Conservation (phyloP, 2,888 invertebrate species). For the Thereva unica region DNA sequence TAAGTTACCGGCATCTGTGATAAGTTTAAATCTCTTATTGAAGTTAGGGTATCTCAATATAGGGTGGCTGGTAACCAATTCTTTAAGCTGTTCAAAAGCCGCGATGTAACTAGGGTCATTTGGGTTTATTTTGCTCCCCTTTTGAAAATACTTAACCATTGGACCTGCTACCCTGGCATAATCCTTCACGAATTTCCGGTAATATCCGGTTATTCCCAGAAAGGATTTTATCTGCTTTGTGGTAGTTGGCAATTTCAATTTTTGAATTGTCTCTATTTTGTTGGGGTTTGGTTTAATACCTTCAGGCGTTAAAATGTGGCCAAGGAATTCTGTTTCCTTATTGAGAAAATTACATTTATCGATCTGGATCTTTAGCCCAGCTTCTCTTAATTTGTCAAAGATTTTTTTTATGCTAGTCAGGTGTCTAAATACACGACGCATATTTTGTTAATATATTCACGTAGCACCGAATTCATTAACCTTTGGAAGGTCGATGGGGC, state of each 20-base stretch:
- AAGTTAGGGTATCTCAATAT: conserved; percentile 21
- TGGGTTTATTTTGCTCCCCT: conserved; percentile 1
- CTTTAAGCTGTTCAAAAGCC: conserved; percentile 19
- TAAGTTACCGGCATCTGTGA: too few relatives aligned
- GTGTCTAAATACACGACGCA: too few relatives aligned
- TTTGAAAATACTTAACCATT: conserved; percentile 15
- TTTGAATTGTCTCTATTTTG: conserved; percentile 58
- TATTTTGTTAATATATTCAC: too few relatives aligned
- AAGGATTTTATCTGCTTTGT: conserved; percentile 20
- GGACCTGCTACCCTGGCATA: conserved; percentile 10
- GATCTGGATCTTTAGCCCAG: conserved; percentile 37
- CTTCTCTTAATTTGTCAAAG: conserved; percentile 34
- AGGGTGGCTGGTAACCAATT: conserved; percentile 5
- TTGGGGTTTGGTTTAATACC: conserved; percentile 46
- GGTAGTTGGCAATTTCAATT: conserved; percentile 58
- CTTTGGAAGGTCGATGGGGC: too few relatives aligned
- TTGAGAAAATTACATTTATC: conserved; percentile 44
- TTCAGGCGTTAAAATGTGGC: conserved; percentile 44
- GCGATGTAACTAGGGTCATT: conserved; percentile 17
- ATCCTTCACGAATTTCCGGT: conserved; percentile 18
- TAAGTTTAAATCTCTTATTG: conserved; percentile 21
- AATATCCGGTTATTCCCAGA: conserved; percentile 12
- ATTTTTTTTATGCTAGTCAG: conserved; percentile 32
- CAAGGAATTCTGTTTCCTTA: conserved; percentile 46
- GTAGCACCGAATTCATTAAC: too few relatives aligned